A percentile compares a stretch with the other conserved stretches of the same genome.
These are phyloP conservation scores for Rhinichthys osculus DNA, from an alignment of 2,797 vertebrate genomes.

Conservation along the genomic window DNA sequence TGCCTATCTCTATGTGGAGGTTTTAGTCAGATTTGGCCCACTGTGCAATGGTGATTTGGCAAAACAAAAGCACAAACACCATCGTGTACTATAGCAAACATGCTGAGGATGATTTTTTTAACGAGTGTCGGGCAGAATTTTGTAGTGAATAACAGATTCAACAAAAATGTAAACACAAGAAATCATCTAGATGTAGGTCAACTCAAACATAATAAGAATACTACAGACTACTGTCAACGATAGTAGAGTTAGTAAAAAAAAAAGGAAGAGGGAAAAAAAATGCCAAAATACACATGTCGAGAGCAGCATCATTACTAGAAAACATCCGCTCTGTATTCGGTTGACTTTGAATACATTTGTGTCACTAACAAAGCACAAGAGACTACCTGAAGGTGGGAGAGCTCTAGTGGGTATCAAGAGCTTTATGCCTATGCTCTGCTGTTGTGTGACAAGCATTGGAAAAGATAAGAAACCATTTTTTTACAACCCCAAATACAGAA, in stretches of 20 bases:
- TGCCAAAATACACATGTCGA: conserved; percentile 52
- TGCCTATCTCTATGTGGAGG: conserved; percentile 55
- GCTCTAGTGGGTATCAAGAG: conserved; percentile 54
- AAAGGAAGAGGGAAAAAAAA: conserved; percentile 37
- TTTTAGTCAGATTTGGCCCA: conserved; percentile 23
- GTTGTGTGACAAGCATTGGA: not conserved
- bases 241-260: conserved; percentile 17
- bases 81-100: not conserved
- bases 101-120: not conserved
- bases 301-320: conserved; percentile 53
- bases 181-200: not conserved
- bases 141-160: not conserved
- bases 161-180: conserved; percentile 12
- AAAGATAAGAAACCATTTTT: conserved; percentile 54
- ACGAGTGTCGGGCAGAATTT: not conserved
- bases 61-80: conserved; percentile 16
- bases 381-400: conserved; percentile 57
- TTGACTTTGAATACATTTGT: conserved; percentile 75
- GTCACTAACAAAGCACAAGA: conserved; percentile 68
- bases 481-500: conserved; percentile 40
- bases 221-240: not conserved
- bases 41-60: conserved; percentile 47
- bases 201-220: conserved; percentile 1
- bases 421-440: conserved; percentile 29
- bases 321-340: conserved; percentile 61